Conservation (phyloP, 35 echinoderm and acorn worm species). For the Eucidaris tribuloides region DNA sequence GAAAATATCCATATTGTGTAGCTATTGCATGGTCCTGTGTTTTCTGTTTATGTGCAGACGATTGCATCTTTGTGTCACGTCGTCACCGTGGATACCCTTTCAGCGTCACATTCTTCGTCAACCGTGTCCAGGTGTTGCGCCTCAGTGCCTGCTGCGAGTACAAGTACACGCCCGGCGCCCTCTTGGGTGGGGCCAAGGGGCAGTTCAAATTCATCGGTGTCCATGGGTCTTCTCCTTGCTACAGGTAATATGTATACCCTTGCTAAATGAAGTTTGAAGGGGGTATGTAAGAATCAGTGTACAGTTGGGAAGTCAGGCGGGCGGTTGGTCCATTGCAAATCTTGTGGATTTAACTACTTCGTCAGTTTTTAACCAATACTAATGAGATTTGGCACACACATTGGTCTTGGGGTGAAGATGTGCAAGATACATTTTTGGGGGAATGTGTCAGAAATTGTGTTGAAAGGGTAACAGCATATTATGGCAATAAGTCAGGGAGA, state of each 20-base stretch:
- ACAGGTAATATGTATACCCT: constrained; percentile 60
- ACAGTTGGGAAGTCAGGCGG: background rate
- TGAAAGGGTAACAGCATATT: too few species aligned
- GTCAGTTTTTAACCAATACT: too few species aligned
- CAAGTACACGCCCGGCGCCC: constrained; percentile 76
- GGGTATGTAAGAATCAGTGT: background rate
- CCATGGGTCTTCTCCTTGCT: constrained; percentile 82
- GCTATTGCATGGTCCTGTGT: too few species aligned
- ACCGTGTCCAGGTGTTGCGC: constrained; percentile 79
- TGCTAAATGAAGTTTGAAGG: background rate
- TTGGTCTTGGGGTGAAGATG: too few species aligned
- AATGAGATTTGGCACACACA: too few species aligned
- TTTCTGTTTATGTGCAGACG: constrained; percentile 52
- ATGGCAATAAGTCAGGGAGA: too few species aligned
- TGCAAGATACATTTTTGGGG: too few species aligned
- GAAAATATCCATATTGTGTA: too few species aligned
- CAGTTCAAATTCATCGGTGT: constrained; percentile 91
- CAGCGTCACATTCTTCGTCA: constrained; percentile 83
- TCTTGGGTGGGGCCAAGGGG: constrained; percentile 85
- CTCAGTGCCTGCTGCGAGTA: constrained; percentile 98
- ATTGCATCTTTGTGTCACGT: constrained; percentile 90
- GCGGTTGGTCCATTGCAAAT: too few species aligned
- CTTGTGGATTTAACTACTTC: too few species aligned
- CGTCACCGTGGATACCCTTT: constrained; percentile 98
- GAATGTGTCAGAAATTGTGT: background rate